phyloP scores from a whole-genome alignment of 2,797 vertebrate genomes.

The Anableps anableps region DNA sequence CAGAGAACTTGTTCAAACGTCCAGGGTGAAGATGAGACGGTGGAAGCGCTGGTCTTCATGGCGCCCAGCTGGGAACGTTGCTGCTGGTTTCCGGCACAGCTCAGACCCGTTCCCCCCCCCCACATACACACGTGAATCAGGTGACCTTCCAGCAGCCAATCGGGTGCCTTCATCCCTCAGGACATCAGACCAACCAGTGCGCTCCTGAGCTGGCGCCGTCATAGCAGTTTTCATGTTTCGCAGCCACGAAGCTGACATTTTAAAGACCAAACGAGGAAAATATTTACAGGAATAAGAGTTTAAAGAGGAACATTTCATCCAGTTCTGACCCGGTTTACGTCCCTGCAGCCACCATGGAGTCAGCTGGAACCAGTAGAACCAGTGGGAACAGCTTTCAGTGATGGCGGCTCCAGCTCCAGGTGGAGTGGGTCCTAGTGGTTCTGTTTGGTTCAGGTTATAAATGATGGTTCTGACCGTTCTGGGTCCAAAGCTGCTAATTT shows the following conservation, averaged over 20 bases:
- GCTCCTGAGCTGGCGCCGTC: too few relatives aligned
- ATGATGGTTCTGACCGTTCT: background rate
- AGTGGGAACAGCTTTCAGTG: too few relatives aligned
- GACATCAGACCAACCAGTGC: background rate
- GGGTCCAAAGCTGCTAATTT: background rate
- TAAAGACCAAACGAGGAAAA: background rate
- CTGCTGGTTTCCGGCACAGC: background rate
- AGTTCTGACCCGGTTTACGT: background rate
- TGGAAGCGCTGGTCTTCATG: background rate
- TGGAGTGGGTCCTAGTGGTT: too few relatives aligned
- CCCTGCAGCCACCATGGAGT: background rate
- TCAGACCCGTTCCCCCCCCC: background rate
- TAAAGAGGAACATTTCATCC: background rate
- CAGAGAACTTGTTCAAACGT: background rate
- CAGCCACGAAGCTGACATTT: background rate
- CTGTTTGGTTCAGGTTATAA: too few relatives aligned
- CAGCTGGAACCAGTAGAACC: background rate
- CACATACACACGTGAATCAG: background rate
- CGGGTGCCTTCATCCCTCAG: slow-evolving; percentile 21
- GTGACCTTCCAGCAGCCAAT: slow-evolving; percentile 22
- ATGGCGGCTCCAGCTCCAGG: too few relatives aligned
- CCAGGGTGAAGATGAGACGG: background rate
- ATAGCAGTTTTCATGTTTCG: too few relatives aligned
- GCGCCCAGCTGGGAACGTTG: background rate
- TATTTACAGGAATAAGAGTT: background rate